These are phyloP conservation scores for Coryphaenoides rupestris DNA, from an alignment of 2,113 vertebrate species.

Conservation along the genomic window DNA sequence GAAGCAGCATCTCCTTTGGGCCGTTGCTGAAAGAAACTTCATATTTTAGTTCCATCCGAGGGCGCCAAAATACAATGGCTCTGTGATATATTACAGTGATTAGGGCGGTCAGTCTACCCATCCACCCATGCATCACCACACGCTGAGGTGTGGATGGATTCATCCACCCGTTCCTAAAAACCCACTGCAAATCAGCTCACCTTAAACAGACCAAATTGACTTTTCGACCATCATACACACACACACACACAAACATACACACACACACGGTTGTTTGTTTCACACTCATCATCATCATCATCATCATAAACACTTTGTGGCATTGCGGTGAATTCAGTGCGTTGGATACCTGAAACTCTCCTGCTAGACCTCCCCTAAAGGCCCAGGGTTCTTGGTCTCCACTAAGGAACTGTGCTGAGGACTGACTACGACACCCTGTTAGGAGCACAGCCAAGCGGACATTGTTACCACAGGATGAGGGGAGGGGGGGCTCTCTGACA, in stretches of 20 bases:
- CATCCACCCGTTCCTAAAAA: constrained; percentile 3
- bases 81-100: too few species aligned
- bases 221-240: constrained; percentile 75
- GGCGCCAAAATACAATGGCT: background rate
- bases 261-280: constrained; percentile 33
- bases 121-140: constrained; percentile 11
- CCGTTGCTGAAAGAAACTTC: constrained; percentile 89
- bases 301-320: constrained; percentile 62
- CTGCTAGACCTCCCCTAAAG: constrained; percentile 99
- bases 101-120: background rate
- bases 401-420: constrained; percentile 99
- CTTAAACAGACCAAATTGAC: constrained; percentile 99
- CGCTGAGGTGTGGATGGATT: background rate
- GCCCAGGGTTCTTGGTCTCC: constrained; percentile 99
- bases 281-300: constrained; percentile 39
- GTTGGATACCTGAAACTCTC: constrained; percentile 99
- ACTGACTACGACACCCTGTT: constrained; percentile 99
- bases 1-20: constrained; percentile 96
- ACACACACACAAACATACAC: too few species aligned
- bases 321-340: constrained; percentile 85
- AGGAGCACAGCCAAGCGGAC: constrained; percentile 99
- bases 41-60: constrained; percentile 18
- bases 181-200: constrained; percentile 87
- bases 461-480: constrained; percentile 93
- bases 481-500: constrained; percentile 87